These are phyloP conservation scores for Trachemys scripta DNA, from an alignment of 2,113 vertebrate genomes.

Conservation along the genomic window DNA sequence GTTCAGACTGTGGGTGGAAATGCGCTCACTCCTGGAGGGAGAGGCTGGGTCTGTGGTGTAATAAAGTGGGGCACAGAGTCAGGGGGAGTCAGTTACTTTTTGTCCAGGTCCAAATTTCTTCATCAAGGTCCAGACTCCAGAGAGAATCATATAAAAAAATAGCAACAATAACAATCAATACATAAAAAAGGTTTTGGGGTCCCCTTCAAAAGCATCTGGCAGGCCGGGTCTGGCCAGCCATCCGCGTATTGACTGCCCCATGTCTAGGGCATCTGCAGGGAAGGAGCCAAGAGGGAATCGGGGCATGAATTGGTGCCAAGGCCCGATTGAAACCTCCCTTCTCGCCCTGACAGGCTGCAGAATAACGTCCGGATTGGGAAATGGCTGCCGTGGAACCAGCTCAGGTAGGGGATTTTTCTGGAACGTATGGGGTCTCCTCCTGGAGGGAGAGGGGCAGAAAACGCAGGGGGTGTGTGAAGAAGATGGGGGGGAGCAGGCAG, in stretches of 20 bases:
- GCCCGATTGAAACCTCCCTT: not conserved
- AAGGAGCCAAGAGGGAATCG: not conserved
- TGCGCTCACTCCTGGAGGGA: not conserved
- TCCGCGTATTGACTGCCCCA: rapidly evolving
- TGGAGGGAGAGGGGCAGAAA: not conserved
- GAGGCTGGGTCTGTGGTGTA: not conserved
- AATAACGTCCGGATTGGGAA: not conserved
- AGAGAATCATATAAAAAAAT: too few species aligned
- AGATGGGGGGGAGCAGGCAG: too few species aligned
- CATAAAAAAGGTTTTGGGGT: too few species aligned
- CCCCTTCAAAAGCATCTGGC: too few species aligned
- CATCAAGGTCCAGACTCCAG: too few species aligned
- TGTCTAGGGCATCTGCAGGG: not conserved
- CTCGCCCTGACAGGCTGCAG: not conserved
- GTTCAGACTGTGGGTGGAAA: not conserved
- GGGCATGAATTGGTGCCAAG: not conserved
- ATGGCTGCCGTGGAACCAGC: not conserved
- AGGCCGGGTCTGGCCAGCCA: too few species aligned
- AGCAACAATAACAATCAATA: too few species aligned
- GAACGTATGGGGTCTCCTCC: not conserved
- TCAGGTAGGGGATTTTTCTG: not conserved
- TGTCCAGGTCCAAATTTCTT: too few species aligned
- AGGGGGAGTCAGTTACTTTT: too few species aligned
- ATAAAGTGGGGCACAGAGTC: too few species aligned
- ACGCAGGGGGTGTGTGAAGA: not conserved